A percentile compares a stretch with the other conserved stretches of the same genome.
These are phyloP conservation scores for Plebejus anna DNA, from an alignment of 2,888 invertebrate genomes.

Conservation along the genomic window DNA sequence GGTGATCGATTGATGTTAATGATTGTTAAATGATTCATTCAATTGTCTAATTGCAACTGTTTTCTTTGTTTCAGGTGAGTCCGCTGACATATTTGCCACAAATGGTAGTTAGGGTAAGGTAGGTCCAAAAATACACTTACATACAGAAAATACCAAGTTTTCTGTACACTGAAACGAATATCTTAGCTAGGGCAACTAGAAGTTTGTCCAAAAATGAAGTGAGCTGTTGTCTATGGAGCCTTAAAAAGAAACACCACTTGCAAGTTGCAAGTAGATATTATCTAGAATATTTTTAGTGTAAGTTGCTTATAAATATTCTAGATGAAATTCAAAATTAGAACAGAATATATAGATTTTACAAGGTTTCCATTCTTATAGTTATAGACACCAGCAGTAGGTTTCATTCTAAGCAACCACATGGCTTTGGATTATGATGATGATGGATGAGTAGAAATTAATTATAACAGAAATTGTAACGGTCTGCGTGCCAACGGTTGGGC, in stretches of 20 bases:
- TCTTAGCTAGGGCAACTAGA: too few species aligned
- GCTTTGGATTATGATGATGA: background rate
- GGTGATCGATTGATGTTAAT: background rate
- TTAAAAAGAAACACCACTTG: background rate
- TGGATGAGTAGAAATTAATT: background rate
- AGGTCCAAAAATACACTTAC: background rate
- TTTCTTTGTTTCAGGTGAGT: slow-evolving; percentile 59
- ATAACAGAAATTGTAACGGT: background rate
- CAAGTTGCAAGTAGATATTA: too few species aligned
- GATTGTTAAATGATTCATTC: slow-evolving; percentile 5
- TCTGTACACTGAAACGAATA: too few species aligned
- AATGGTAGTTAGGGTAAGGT: background rate
- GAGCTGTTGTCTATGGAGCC: too few species aligned
- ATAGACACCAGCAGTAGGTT: too few species aligned
- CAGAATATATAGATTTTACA: too few species aligned
- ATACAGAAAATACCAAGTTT: too few species aligned
- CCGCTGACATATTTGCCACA: background rate
- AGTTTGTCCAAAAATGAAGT: background rate
- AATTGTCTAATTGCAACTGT: slow-evolving; percentile 31
- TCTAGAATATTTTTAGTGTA: too few species aligned
- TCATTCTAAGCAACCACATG: background rate
- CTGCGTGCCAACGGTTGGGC: slow-evolving; percentile 23
- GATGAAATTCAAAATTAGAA: too few species aligned
- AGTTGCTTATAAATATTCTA: too few species aligned
- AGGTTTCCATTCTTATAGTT: too few species aligned